phyloP scores from a whole-genome alignment of 2,888 invertebrate genomes.

The Crematogaster levior region DNA sequence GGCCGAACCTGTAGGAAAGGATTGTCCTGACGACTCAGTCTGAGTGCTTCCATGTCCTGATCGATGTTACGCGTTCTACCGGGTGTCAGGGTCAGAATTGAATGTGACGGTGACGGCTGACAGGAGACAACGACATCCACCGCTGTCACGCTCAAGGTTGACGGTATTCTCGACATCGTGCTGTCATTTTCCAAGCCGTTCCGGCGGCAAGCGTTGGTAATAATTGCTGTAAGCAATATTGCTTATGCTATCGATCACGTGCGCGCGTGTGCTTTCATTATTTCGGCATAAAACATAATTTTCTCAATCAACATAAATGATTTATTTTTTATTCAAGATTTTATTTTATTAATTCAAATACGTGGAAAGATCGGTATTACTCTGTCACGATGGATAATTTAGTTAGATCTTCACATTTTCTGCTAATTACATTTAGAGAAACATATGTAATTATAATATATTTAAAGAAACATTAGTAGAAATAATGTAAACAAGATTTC shows the following conservation, averaged over 20 bases:
- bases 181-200: constrained; percentile 73
- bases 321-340: background rate
- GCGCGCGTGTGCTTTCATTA: background rate
- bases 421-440: background rate
- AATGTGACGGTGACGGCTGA: constrained; percentile 87
- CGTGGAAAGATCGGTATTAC: background rate
- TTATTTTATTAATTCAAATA: background rate
- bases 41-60: constrained; percentile 94
- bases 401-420: background rate
- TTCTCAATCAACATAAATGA: background rate
- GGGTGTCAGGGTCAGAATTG: constrained; percentile 90
- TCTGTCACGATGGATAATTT: background rate
- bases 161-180: constrained; percentile 85
- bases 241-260: constrained; percentile 16
- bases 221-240: constrained; percentile 72
- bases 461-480: too few relatives aligned
- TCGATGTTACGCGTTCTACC: constrained; percentile 92
- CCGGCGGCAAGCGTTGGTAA: constrained; percentile 78
- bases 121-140: constrained; percentile 83
- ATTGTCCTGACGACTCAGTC: constrained; percentile 93
- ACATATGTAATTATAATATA: too few relatives aligned
- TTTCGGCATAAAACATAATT: background rate
- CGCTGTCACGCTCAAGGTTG: constrained; percentile 85
- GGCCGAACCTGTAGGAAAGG: constrained; percentile 91
- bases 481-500: too few relatives aligned